Base-by-base conservation (phyloP, 2,113 vertebrate species). In the Scalopus aquaticus region DNA sequence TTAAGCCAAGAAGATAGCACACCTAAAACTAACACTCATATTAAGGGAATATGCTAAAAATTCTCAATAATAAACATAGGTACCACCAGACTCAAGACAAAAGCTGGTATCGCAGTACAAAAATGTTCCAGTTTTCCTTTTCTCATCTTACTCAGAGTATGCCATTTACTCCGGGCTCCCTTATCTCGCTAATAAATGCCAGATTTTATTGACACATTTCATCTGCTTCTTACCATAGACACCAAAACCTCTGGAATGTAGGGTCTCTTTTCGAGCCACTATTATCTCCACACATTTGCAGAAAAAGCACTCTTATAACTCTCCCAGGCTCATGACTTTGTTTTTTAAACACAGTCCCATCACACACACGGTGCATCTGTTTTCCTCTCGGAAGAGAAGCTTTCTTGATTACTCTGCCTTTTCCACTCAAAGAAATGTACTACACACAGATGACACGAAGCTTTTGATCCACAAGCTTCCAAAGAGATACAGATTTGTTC, bases 161-260 rank as follows among this genome's bases (percentile, higher is more conserved):
- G 49, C 54, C 90, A 81, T 82, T 80, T 70, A 93, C 86, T 92
- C 90, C 96, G 97, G 84, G 93, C 51, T 65, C 90, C 87, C 86
- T 97, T 97, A 97, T 97, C 97, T 91, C 78, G 6, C 88, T 60
- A 95, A 97, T 98, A 98, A 97, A 97, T 84, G 77, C 91, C 94
- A 95, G 96, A 93, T 92, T 97, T 95, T 96, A 96, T 95, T 93
- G 96, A 95, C 95, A 92, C 85, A 70, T 91, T 88, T 97, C 90
- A 84, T 9, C 79, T 78, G 58, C 89, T 94, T 91, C 78, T 97
- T 94, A 83, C 79, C n/a, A 9, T 15, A 70, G 92, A 90, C 79
- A 78, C 95, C 88, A 65, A 62, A 46, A 44, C 90, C 73, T 86
- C n/a, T 51, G 60, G 92, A 93, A 95, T 72, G 95, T 58, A 64